Percentiles rank a stretch among this genome's conserved stretches.
Conservation (phyloP, 92 coral and sea anemone species). For the Phymanthus crucifer region DNA sequence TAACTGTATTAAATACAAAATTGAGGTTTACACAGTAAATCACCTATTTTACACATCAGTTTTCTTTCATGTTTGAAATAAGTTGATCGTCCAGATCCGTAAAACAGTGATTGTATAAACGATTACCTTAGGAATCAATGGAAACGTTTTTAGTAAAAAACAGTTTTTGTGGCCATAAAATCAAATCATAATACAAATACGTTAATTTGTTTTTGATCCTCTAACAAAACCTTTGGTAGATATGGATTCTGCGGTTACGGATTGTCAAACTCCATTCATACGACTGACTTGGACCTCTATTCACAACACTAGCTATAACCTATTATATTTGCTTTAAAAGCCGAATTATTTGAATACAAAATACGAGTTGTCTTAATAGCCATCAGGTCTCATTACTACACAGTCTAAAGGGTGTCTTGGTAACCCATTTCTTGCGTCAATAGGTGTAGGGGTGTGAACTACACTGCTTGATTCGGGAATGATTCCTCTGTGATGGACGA, state of each 20-base stretch:
- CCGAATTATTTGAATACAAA: background rate
- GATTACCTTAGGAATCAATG: conserved; percentile 29
- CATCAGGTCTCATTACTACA: conserved; percentile 76
- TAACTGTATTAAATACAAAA: conserved; percentile 27
- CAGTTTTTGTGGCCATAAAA: background rate
- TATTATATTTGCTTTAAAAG: background rate
- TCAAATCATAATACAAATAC: background rate
- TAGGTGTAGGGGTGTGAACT: conserved; percentile 74
- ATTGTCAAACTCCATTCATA: background rate
- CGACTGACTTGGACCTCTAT: background rate
- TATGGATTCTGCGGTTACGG: background rate
- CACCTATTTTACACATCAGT: background rate
- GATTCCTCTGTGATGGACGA: conserved; percentile 77
- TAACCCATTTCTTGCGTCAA: conserved; percentile 77
- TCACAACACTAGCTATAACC: background rate
- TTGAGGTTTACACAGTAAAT: conserved; percentile 7
- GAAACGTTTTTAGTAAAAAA: background rate
- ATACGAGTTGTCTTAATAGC: conserved; percentile 37
- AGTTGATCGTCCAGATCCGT: background rate
- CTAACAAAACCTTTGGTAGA: background rate
- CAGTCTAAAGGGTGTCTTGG: conserved; percentile 75
- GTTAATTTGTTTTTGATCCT: conserved; percentile 2
- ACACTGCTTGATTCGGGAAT: conserved; percentile 64
- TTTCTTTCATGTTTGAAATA: background rate
- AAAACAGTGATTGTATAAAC: background rate